These are phyloP conservation scores for Leucoma salicis DNA, from an alignment of 2,888 invertebrate genomes.

Conservation along the genomic window DNA sequence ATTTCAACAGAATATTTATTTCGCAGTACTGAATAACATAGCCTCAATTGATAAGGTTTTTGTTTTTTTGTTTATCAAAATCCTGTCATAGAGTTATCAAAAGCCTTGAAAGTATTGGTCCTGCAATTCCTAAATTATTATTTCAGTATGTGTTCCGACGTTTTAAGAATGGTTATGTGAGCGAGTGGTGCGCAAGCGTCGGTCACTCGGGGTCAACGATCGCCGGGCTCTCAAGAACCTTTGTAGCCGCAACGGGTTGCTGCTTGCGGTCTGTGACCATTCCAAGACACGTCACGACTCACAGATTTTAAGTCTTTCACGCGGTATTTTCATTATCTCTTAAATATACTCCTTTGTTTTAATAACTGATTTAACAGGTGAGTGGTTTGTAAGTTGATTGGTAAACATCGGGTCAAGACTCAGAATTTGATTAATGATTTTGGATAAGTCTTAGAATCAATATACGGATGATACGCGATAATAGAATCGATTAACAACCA, in stretches of 20 bases:
- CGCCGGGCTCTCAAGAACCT: slow-evolving; percentile 68
- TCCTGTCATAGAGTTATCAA: no score
- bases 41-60: no score
- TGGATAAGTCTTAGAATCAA: background rate
- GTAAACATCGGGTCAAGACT: slow-evolving; percentile 2
- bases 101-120: background rate
- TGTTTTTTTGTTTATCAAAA: no score
- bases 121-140: slow-evolving; percentile 5
- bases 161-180: slow-evolving; percentile 35
- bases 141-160: slow-evolving; percentile 18
- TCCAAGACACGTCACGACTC: slow-evolving; percentile 45
- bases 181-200: slow-evolving; percentile 71
- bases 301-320: slow-evolving; percentile 7
- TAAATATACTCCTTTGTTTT: slow-evolving; percentile 5
- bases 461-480: background rate
- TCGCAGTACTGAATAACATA: no score
- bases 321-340: slow-evolving; percentile 7
- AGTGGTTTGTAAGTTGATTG: slow-evolving; percentile 4
- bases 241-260: slow-evolving; percentile 63
- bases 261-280: slow-evolving; percentile 43
- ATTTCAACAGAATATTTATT: no score
- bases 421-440: slow-evolving; percentile 1
- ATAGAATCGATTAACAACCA: slow-evolving; percentile 1
- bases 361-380: slow-evolving; percentile 7
- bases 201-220: slow-evolving; percentile 68